Base-by-base conservation (phyloP, 2,113 vertebrate species). In the Empidonax alnorum region DNA sequence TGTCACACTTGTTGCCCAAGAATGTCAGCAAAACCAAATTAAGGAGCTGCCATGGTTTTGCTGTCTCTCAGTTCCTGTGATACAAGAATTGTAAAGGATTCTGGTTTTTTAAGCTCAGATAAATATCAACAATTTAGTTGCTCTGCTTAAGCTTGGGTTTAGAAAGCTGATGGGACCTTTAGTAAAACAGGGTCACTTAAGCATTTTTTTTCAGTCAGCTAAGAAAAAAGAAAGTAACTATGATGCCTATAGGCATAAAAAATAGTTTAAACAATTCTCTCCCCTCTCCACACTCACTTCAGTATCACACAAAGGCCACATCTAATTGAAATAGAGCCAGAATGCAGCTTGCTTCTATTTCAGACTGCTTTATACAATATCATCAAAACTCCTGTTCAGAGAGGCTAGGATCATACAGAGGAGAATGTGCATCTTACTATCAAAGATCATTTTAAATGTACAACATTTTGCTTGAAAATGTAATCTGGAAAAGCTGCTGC, bases 1-100 rank as follows among this genome's bases (percentile, higher is more conserved):
- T 69, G 61, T 71, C 69, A 66, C 0, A 0, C 16, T 42, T 0
- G 0, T 37, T 73, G 30, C 65, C 49, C 74, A 28, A 52, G 20
- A 59, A 28, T 41, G 20, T 69, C 55, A 87, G n/a, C 56, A 77
- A 81, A 66, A 77, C 10, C 55, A 71, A 41, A 61, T 53, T n/a
- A 77, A 10, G 25, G 74, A 91, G 11, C 41, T 91, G 44, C 27
- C 37, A 11, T 35, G 72, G 0, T 89, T 89, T 56, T 94, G 16
- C 37, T 71, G 46, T 56, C 16, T 66, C 50, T 74, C 31, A 41
- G 5, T 61, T 81, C 33, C 10, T n/a, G 25, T 31, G 50, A 66
- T 49, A 56, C 17, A 53, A 30, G 42, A 81, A 53, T 17, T 80
- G 25, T 22, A 44, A 87, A 9, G 53, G 24, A 39, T 71, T 89